These are phyloP conservation scores for Drosophila flavopinicola DNA, from an alignment of 2,888 invertebrate species.

Conservation along the genomic window DNA sequence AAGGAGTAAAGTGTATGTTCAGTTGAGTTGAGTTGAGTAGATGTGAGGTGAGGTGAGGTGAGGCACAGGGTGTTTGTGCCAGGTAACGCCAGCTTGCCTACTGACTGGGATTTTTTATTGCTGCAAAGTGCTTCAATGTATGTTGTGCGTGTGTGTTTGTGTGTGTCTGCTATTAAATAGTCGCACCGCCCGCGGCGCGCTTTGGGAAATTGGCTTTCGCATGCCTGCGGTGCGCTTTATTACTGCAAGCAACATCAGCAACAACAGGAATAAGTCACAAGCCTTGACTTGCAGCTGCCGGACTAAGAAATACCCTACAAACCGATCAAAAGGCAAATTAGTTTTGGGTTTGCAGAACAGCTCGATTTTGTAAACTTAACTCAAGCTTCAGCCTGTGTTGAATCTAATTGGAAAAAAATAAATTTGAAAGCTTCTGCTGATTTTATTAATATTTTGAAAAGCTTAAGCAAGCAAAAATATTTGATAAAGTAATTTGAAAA, in stretches of 20 bases:
- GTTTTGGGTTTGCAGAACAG: too few relatives aligned
- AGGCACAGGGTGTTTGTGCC: slow-evolving; percentile 19
- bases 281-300: background rate
- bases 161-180: slow-evolving; percentile 62
- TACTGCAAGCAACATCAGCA: slow-evolving; percentile 50
- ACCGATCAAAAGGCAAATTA: too few relatives aligned
- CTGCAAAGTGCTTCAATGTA: slow-evolving; percentile 57
- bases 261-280: slow-evolving; percentile 11
- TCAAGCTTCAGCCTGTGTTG: too few relatives aligned
- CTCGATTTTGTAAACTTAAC: too few relatives aligned
- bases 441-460: too few relatives aligned
- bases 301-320: slow-evolving; percentile 2
- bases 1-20: slow-evolving; percentile 3
- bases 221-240: slow-evolving; percentile 72
- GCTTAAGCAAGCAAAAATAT: too few relatives aligned
- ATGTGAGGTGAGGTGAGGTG: background rate
- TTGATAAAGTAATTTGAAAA: too few relatives aligned
- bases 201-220: slow-evolving; percentile 74
- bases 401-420: too few relatives aligned
- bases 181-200: slow-evolving; percentile 61
- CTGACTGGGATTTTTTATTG: slow-evolving; percentile 60
- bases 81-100: slow-evolving; percentile 39
- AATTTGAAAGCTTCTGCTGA: too few relatives aligned
- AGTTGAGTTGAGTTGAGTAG: slow-evolving; percentile 5
- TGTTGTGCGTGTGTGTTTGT: slow-evolving; percentile 21